Evolutionary conservation across 2,888 invertebrate species (phyloP).

Genomic region (Protodeltote pygarga): DNA sequence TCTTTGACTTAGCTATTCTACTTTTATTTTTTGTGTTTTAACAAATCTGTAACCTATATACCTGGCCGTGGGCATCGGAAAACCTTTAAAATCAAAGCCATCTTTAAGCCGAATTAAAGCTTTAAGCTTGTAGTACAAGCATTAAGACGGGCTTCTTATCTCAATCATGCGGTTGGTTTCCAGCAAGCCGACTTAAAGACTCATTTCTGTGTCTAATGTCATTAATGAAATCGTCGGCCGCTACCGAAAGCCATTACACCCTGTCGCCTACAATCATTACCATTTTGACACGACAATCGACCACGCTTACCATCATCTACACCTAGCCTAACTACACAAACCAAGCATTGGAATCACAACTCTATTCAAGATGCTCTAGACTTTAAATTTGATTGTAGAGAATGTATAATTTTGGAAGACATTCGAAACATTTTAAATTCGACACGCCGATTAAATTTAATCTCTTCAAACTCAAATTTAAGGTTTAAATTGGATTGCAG

Average conservation of each 20-base stretch:
- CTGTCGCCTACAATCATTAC: conserved; percentile 63
- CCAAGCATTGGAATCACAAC: conserved; percentile 12
- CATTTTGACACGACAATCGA: conserved; percentile 57
- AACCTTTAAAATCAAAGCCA: conserved; percentile 25
- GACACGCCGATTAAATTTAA: conserved; percentile 49
- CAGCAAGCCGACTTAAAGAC: conserved; percentile 61
- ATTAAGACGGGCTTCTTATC: conserved; percentile 39
- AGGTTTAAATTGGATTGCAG: conserved; percentile 51
- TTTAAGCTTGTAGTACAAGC: conserved; percentile 37
- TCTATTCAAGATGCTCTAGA: neutral
- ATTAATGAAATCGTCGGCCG: conserved; percentile 77
- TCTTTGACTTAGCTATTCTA: too few species aligned
- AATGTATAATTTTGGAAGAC: conserved; percentile 9
- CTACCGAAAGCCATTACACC: conserved; percentile 74
- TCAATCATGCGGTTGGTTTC: conserved; percentile 48
- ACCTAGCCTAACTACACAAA: conserved; percentile 30
- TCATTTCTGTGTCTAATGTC: conserved; percentile 78
- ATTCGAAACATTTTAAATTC: conserved; percentile 37
- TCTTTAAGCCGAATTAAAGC: conserved; percentile 20
- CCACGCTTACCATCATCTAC: conserved; percentile 31
- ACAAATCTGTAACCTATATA: too few species aligned
- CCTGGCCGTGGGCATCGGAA: too few species aligned
- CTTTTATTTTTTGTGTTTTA: too few species aligned
- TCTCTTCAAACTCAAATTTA: conserved; percentile 38
- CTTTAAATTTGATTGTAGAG: conserved; percentile 3